Percentiles rank a stretch among this genome's conserved stretches.
Evolutionary conservation across 2,797 vertebrate species (phyloP).

Genomic region (Eulemur mongoz): DNA sequence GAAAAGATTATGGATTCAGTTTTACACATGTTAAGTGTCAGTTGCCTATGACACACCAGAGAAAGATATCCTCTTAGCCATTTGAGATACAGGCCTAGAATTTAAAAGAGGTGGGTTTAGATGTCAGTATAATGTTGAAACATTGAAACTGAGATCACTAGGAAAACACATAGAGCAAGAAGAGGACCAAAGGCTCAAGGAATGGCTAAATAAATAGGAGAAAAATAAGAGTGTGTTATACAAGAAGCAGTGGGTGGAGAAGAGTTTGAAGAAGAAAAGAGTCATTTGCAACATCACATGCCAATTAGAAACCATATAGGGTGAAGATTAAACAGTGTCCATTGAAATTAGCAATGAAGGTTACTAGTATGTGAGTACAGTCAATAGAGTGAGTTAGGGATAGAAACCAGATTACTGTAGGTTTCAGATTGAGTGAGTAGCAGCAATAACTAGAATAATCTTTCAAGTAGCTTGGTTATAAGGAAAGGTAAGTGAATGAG

Average conservation of each 20-base stretch:
- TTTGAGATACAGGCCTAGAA: constrained; percentile 15
- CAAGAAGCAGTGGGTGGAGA: neutral
- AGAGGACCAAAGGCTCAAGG: neutral
- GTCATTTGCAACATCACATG: neutral
- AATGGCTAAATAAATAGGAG: neutral
- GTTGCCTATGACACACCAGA: neutral
- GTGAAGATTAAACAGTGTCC: neutral
- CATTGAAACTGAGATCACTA: neutral
- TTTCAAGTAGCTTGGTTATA: neutral
- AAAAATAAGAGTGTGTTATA: neutral
- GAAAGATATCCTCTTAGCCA: neutral
- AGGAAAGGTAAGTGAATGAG: neutral
- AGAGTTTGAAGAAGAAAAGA: neutral
- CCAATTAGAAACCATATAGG: neutral
- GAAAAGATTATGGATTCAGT: neutral
- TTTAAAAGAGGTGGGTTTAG: neutral
- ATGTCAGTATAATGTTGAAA: neutral
- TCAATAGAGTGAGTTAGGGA: neutral
- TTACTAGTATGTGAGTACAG: neutral
- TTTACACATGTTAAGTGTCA: neutral
- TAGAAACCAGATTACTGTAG: neutral
- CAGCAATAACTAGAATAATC: neutral
- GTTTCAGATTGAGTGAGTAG: neutral
- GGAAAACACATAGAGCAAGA: neutral
- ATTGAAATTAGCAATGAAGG: neutral